Conservation (phyloP, 2,888 invertebrate genomes). For the Tinea semifulvella region DNA sequence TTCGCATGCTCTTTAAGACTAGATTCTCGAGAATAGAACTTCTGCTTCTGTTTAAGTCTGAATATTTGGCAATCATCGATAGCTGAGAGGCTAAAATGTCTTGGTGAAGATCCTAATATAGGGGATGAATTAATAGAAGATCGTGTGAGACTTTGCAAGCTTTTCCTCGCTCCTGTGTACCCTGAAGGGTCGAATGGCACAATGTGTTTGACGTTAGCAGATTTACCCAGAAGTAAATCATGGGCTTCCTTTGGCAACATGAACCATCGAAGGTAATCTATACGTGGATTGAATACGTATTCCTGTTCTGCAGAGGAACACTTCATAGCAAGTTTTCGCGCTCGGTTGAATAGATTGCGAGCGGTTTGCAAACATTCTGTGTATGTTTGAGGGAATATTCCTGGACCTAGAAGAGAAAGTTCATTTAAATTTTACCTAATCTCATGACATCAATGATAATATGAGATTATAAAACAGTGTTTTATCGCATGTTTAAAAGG, state of each 20-base stretch:
- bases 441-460: too few relatives aligned
- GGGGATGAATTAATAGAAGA: slow-evolving; percentile 53
- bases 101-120: slow-evolving; percentile 63
- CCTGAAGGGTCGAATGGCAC: slow-evolving; percentile 78
- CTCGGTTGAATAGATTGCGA: slow-evolving; percentile 77
- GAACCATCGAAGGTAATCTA: slow-evolving; percentile 84
- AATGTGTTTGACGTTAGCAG: slow-evolving; percentile 78
- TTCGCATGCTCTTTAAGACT: slow-evolving; percentile 50
- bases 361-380: slow-evolving; percentile 83
- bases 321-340: slow-evolving; percentile 79
- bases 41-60: slow-evolving; percentile 54
- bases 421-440: too few relatives aligned
- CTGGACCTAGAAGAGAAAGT: slow-evolving; percentile 60
- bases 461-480: too few relatives aligned
- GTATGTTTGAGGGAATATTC: slow-evolving; percentile 77
- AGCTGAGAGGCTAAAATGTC: slow-evolving; percentile 76
- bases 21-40: slow-evolving; percentile 49
- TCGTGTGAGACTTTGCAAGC: slow-evolving; percentile 37
- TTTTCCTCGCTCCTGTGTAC: slow-evolving; percentile 61
- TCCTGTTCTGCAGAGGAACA: slow-evolving; percentile 79
- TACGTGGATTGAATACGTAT: slow-evolving; percentile 73
- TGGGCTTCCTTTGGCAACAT: slow-evolving; percentile 89
- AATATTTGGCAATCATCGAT: slow-evolving; percentile 66
- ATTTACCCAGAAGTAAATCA: slow-evolving; percentile 75
- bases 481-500: too few relatives aligned